phyloP scores from a whole-genome alignment of 1,140 invertebrate genomes.

The Pygmarrhopalites habei region DNA sequence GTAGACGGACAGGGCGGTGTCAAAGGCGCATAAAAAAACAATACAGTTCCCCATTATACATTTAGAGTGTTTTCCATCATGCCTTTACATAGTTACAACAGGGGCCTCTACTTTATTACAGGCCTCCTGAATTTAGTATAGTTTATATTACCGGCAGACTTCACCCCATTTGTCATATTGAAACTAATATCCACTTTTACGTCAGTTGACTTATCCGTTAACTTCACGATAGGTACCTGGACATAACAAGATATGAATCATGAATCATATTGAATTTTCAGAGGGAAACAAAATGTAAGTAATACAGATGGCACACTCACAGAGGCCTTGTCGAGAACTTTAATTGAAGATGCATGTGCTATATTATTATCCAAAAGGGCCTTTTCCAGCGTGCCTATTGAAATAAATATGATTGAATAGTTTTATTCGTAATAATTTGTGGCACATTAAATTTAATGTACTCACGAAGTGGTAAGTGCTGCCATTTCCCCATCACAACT shows the following conservation, averaged over 20 bases:
- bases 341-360: slow-evolving; percentile 76
- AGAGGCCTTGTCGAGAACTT: slow-evolving; percentile 93
- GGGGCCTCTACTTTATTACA: no score
- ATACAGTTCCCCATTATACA: no score
- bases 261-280: neutral
- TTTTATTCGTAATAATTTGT: no score
- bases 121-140: no score
- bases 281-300: slow-evolving; percentile 15
- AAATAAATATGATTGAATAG: no score
- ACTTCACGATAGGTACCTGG: slow-evolving; percentile 88
- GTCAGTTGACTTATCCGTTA: slow-evolving; percentile 89
- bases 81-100: no score
- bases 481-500: slow-evolving; percentile 92
- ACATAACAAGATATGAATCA: slow-evolving; percentile 8
- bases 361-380: slow-evolving; percentile 80
- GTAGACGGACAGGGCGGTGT: no score
- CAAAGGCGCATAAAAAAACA: no score
- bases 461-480: slow-evolving; percentile 77
- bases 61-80: no score
- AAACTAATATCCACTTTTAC: slow-evolving; percentile 96
- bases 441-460: no score
- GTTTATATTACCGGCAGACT: no score
- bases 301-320: slow-evolving; percentile 48
- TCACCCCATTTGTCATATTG: slow-evolving; percentile 92
- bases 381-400: slow-evolving; percentile 81